Conservation (phyloP, 2,888 invertebrate genomes). For the Xylocampa areola region DNA sequence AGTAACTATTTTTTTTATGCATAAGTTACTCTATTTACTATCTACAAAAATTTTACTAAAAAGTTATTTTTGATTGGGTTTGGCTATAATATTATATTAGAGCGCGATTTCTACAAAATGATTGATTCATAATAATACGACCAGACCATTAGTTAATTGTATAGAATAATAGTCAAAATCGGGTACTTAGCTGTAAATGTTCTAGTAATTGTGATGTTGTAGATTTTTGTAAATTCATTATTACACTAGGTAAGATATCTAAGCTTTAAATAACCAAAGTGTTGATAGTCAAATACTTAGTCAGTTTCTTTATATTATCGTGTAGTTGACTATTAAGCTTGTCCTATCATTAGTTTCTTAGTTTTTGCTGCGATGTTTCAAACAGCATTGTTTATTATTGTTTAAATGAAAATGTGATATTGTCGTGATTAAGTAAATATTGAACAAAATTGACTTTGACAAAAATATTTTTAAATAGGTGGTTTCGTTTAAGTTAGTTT, state of each 20-base stretch:
- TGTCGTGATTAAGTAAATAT: conserved; percentile 40
- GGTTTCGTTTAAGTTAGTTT: conserved; percentile 18
- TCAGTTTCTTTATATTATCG: conserved; percentile 36
- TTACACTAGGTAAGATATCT: conserved; percentile 61
- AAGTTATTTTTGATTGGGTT: too few species aligned
- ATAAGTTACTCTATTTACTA: too few species aligned
- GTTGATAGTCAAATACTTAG: conserved; percentile 56
- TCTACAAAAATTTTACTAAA: too few species aligned
- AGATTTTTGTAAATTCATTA: conserved; percentile 76
- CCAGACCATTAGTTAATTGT: conserved; percentile 41
- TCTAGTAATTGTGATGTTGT: conserved; percentile 76
- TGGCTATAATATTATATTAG: too few species aligned
- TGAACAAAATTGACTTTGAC: conserved; percentile 42
- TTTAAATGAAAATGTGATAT: conserved; percentile 53
- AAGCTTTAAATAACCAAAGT: conserved; percentile 62
- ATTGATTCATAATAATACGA: conserved; percentile 20
- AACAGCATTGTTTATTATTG: conserved; percentile 27
- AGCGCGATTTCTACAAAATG: too few species aligned
- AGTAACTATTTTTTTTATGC: not conserved
- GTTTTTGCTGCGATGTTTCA: conserved; percentile 22
- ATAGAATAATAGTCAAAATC: conserved; percentile 60
- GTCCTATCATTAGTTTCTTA: conserved; percentile 8
- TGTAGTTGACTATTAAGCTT: conserved; percentile 30
- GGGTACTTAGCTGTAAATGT: conserved; percentile 70
- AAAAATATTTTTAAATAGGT: conserved; percentile 24